Evolutionary conservation across 1,140 invertebrate genomes (phyloP).

Genomic region (Hermetia illucens): DNA sequence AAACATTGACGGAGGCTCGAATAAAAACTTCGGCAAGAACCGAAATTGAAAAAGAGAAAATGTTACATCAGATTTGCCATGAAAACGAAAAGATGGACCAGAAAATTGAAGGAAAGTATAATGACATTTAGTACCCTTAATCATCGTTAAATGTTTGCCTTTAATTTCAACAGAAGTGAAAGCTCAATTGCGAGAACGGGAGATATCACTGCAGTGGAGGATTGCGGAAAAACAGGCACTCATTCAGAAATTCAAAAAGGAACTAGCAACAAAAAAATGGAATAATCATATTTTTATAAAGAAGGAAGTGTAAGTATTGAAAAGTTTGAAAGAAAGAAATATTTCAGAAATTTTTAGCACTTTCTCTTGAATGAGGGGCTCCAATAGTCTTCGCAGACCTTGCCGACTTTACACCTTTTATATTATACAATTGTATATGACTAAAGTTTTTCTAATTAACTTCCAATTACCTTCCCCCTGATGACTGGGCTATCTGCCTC

Average conservation of each 20-base stretch:
- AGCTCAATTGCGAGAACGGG: conserved; percentile 7
- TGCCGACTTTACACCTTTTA: too few species aligned
- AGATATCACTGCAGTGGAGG: conserved; percentile 7
- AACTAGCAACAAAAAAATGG: conserved; percentile 9
- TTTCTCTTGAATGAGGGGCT: too few species aligned
- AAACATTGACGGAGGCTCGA: conserved; percentile 4
- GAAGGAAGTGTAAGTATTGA: conserved; percentile 9
- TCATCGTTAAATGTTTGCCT: too few species aligned
- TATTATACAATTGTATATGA: too few species aligned
- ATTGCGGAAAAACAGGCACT: conserved; percentile 6
- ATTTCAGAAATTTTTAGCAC: too few species aligned
- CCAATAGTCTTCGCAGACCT: too few species aligned
- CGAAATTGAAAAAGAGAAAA: conserved; percentile 8
- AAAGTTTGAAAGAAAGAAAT: too few species aligned
- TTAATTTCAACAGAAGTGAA: too few species aligned
- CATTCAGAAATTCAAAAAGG: conserved; percentile 9
- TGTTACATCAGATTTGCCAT: conserved; percentile 8
- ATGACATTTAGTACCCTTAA: too few species aligned
- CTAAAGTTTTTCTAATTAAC: too few species aligned
- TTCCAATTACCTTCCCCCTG: too few species aligned
- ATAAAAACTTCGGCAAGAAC: conserved; percentile 6
- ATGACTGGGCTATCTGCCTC: too few species aligned
- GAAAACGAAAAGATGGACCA: conserved; percentile 6
- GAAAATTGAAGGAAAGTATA: conserved; percentile 5
- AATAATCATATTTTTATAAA: conserved; percentile 10